Base-by-base conservation (phyloP, 2,113 vertebrate genomes). In the Stigmatopora argus region DNA sequence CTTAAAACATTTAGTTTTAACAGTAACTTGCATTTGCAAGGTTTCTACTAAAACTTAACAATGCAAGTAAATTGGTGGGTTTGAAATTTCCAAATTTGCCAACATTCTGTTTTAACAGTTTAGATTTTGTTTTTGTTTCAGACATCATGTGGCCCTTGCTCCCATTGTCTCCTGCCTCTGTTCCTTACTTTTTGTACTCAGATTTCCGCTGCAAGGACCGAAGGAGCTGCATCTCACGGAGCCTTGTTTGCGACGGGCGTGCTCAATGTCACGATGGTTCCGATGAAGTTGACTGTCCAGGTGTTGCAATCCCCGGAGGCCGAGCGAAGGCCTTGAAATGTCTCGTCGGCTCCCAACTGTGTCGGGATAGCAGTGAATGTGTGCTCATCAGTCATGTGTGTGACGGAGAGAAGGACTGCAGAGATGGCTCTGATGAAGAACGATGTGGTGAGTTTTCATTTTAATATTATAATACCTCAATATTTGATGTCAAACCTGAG, bases 371-470 rank as follows among this genome's bases (percentile, higher is more conserved):
- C 19, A 80, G 64, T 0, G 87, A 87, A 56, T 96, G 93, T 0
- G 76, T 96, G 19, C 77, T 89, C 21, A 67, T 71, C 18, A 89
- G 85, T 31, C 91, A 91, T 4, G 0, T 93, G 62, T 95, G 94
- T 51, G 92, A 95, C 18, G 93, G 93, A 3, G 90, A 93, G 53
- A 56, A 31, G 0, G 94, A 96, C 85, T 95, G 94, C 62, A 61
- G 5, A 0, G 94, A 95, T 57, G 92, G 91, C 35, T 95, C 93
- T 0, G 93, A 96, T 69, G 94, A 96, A 76, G 74, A 84, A 5
- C 92, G 85, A 1, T 76, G 87, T 59, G 78, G 76, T 69, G 63
- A 45, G 41, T n/a, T 18, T 59, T 13, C 34, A 60, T 44, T 23
- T 56, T 56, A 13, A 56, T 5, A 8, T 9, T 0, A 7, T 65